Percentiles rank a stretch among this genome's conserved stretches.
Conservation (phyloP, 2,113 vertebrate genomes). For the Microtus oregoni region DNA sequence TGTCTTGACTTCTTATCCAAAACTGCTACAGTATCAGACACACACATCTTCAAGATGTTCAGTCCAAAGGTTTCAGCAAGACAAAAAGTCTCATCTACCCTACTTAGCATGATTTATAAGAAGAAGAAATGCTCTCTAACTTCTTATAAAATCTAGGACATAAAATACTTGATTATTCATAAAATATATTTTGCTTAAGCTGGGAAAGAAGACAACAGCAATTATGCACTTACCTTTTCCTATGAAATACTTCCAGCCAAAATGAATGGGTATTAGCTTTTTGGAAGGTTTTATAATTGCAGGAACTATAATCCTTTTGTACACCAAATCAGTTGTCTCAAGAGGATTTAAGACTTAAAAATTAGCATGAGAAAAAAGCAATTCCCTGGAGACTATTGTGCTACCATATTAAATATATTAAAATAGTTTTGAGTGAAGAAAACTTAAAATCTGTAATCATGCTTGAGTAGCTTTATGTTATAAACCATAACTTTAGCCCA, state of each 20-base stretch:
- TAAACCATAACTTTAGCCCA: not conserved
- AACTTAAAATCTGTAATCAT: not conserved
- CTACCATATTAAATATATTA: not conserved
- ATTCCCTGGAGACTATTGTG: not conserved
- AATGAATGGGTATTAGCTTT: not conserved
- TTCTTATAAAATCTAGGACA: not conserved
- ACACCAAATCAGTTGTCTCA: not conserved
- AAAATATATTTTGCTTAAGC: not conserved
- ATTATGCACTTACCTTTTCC: not conserved
- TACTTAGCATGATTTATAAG: not conserved
- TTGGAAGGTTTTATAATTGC: not conserved
- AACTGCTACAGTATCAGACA: not conserved
- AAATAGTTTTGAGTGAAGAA: not conserved
- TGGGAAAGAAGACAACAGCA: not conserved
- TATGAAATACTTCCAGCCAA: not conserved
- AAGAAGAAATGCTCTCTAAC: not conserved
- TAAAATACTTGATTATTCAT: not conserved
- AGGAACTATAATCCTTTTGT: not conserved
- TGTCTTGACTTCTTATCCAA: not conserved
- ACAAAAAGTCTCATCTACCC: not conserved
- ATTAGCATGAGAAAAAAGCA: not conserved
- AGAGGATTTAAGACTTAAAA: conserved; percentile 15
- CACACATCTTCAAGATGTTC: not conserved
- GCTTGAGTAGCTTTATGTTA: not conserved
- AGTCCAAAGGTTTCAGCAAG: not conserved